A percentile compares a stretch with the other conserved stretches of the same genome.
These are phyloP conservation scores for Eubasilissa splendida DNA, from an alignment of 2,888 invertebrate genomes.

Conservation along the genomic window DNA sequence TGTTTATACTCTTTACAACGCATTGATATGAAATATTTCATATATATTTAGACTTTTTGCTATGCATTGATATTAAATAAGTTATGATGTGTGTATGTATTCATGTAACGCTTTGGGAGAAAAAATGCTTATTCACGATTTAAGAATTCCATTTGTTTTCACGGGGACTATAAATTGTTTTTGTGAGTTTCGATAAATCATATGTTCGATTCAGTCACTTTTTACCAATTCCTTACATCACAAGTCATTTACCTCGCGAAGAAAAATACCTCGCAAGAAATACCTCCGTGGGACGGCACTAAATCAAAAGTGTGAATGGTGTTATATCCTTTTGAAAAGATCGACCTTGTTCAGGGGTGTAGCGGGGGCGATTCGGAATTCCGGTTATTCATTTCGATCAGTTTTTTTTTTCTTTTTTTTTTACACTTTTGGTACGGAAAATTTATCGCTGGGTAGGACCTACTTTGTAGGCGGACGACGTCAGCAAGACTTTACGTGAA, in stretches of 20 bases:
- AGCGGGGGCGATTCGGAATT: conserved; percentile 35
- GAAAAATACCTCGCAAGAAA: conserved; percentile 11
- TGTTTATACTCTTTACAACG: no score
- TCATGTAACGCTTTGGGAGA: no score
- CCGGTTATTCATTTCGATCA: conserved; percentile 52
- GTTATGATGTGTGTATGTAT: no score
- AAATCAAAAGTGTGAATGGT: conserved; percentile 46
- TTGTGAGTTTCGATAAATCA: conserved; percentile 8
- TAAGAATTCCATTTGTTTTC: background rate
- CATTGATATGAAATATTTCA: no score
- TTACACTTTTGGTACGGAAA: conserved; percentile 23
- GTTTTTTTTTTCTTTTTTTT: conserved; percentile 40
- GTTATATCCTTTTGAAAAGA: conserved; percentile 41
- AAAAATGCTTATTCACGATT: no score
- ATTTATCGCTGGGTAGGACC: conserved; percentile 38
- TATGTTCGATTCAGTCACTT: conserved; percentile 18
- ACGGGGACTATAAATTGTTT: background rate
- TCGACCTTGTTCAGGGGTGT: conserved; percentile 30
- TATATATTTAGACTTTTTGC: no score
- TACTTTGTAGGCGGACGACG: conserved; percentile 40
- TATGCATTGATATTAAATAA: no score
- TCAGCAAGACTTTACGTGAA: conserved; percentile 38
- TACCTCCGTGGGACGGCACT: conserved; percentile 26
- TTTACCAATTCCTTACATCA: conserved; percentile 16
- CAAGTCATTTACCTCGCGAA: conserved; percentile 18